A percentile compares a stretch with the other conserved stretches of the same genome.
phyloP scores from a whole-genome alignment of 2,797 vertebrate species.

The Staurois parvus region DNA sequence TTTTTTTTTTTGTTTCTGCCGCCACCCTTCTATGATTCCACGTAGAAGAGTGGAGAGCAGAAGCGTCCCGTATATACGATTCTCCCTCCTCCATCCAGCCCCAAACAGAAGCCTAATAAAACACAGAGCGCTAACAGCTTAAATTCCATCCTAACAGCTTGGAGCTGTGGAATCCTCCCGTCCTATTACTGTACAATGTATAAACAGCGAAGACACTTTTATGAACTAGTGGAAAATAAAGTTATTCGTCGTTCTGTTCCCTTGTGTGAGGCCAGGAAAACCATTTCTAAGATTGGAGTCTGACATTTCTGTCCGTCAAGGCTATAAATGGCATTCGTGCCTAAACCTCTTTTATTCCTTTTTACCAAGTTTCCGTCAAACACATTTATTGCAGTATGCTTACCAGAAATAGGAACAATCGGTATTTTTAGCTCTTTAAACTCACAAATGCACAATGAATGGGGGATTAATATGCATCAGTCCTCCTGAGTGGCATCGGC shows the following conservation, averaged over 20 bases:
- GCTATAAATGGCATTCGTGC: background rate
- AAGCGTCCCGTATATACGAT: background rate
- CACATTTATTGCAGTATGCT: background rate
- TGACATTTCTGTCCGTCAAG: background rate
- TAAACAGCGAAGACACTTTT: slow-evolving; percentile 51
- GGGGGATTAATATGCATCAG: too few relatives aligned
- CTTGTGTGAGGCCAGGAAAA: slow-evolving; percentile 18
- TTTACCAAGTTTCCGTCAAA: background rate
- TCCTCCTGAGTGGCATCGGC: too few relatives aligned
- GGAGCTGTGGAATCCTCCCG: slow-evolving; percentile 14
- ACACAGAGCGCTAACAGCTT: slow-evolving; percentile 8
- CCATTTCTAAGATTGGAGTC: background rate
- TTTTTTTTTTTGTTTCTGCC: too few relatives aligned
- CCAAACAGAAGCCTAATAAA: slow-evolving; percentile 44
- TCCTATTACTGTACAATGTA: slow-evolving; percentile 30
- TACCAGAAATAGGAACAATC: background rate
- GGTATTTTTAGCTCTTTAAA: background rate
- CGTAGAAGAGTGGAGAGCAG: background rate
- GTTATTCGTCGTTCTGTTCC: slow-evolving; percentile 32
- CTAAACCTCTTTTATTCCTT: background rate
- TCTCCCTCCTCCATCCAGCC: background rate
- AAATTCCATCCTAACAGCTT: slow-evolving; percentile 19
- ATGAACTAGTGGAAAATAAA: slow-evolving; percentile 51
- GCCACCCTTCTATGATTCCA: too few relatives aligned
- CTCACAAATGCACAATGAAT: background rate